Percentiles rank a stretch among this genome's conserved stretches.
phyloP scores from a whole-genome alignment of 2,888 invertebrate species.

The Limnephilus lunatus region DNA sequence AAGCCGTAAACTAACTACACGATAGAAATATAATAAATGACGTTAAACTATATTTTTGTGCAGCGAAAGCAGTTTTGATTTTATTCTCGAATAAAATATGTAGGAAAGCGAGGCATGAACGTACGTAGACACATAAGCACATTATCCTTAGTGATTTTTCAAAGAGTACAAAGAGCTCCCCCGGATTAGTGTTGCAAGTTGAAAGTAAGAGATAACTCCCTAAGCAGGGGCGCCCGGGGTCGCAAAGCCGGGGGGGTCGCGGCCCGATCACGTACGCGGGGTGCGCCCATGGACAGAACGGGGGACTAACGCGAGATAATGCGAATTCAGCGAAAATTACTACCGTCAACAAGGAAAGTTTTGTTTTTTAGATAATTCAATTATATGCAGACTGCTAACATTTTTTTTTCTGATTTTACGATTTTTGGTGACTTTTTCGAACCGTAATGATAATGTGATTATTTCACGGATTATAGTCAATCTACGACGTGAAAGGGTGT shows the following conservation, averaged over 20 bases:
- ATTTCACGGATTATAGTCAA: too few species aligned
- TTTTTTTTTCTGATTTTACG: neutral
- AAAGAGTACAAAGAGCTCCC: conserved; percentile 18
- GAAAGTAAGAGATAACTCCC: conserved; percentile 59
- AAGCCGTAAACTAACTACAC: too few species aligned
- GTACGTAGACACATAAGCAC: neutral
- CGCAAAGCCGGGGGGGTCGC: neutral
- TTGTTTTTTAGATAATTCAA: conserved; percentile 28
- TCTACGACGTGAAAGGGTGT: too few species aligned
- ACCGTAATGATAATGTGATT: too few species aligned
- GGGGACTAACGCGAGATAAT: conserved; percentile 8
- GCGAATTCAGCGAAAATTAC: conserved; percentile 43
- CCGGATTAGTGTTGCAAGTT: conserved; percentile 43
- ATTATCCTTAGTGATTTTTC: conserved; percentile 4
- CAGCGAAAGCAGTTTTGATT: neutral
- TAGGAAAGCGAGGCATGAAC: neutral
- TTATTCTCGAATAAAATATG: neutral
- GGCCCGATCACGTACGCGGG: conserved; percentile 21
- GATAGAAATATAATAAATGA: too few species aligned
- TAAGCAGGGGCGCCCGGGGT: conserved; percentile 37
- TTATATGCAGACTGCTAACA: neutral
- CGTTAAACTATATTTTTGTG: neutral
- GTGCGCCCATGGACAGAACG: conserved; percentile 11
- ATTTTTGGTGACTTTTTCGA: neutral
- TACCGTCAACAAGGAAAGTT: conserved; percentile 36